Conservation (phyloP, 2,797 vertebrate species). For the Mus spretus region DNA sequence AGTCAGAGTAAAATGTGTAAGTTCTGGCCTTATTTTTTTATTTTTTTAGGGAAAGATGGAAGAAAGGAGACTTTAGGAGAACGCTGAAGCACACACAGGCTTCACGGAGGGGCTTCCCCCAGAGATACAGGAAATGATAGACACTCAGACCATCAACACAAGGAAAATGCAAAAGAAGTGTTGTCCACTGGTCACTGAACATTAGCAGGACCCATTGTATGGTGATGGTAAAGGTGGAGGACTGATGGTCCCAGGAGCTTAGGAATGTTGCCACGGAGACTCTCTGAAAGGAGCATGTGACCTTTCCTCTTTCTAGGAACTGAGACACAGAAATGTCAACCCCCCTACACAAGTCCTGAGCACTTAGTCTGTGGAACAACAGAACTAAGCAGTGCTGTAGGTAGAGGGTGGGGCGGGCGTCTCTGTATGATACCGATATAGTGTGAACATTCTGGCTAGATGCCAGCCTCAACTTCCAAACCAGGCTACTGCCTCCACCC, state of each 20-base stretch:
- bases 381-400: background rate
- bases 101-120: background rate
- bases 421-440: background rate
- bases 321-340: background rate
- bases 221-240: background rate
- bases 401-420: background rate
- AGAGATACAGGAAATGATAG: background rate
- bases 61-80: background rate
- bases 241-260: fast-evolving
- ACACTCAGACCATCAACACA: fast-evolving
- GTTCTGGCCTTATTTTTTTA: background rate
- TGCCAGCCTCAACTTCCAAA: background rate
- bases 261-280: background rate
- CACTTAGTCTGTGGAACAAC: no score
- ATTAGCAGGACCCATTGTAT: background rate
- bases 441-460: background rate
- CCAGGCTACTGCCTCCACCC: background rate
- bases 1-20: background rate
- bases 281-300: background rate
- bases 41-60: fast-evolving
- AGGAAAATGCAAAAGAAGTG: background rate
- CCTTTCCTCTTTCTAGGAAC: background rate
- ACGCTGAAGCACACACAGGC: background rate
- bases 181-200: background rate
- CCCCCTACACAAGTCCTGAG: fast-evolving